These are phyloP conservation scores for Falco punctatus DNA, from an alignment of 2,113 vertebrate genomes.

Conservation along the genomic window DNA sequence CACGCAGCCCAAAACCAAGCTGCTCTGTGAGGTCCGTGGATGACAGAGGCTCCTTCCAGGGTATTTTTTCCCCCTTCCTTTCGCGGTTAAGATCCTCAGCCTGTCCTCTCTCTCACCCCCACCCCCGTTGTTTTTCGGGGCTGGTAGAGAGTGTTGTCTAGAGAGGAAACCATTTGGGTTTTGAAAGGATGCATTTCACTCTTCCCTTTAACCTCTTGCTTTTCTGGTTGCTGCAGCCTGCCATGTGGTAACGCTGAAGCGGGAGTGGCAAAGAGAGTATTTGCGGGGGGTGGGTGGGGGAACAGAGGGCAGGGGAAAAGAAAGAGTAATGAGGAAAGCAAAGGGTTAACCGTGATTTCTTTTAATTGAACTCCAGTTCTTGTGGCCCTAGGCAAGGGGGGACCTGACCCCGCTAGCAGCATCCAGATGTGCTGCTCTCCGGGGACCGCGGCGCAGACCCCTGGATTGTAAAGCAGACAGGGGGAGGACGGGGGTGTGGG, in stretches of 20 bases:
- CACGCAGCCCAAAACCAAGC: neutral
- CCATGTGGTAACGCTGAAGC: constrained; percentile 41
- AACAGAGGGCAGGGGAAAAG: neutral
- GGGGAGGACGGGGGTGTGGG: constrained; percentile 13
- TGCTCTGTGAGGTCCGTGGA: neutral
- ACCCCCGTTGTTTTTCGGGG: constrained; percentile 43
- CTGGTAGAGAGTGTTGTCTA: constrained; percentile 55
- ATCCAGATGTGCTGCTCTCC: constrained; percentile 98
- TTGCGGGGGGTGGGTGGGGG: neutral
- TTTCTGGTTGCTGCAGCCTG: constrained; percentile 43
- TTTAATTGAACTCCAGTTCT: constrained; percentile 92
- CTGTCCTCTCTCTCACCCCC: constrained; percentile 19
- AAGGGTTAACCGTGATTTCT: constrained; percentile 96
- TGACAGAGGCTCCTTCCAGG: neutral
- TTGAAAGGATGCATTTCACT: constrained; percentile 75
- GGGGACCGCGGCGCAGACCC: constrained; percentile 82
- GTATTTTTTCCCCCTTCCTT: neutral
- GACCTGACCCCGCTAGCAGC: constrained; percentile 97
- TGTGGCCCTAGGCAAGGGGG: constrained; percentile 94
- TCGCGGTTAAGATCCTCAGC: neutral
- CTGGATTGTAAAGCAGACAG: constrained; percentile 76
- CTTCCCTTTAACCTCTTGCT: constrained; percentile 73
- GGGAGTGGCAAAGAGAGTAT: neutral
- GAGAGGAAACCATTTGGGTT: constrained; percentile 76
- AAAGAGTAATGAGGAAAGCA: constrained; percentile 40